phyloP scores from a whole-genome alignment of 2,888 invertebrate genomes.

The Acanthoscelides obtectus region DNA sequence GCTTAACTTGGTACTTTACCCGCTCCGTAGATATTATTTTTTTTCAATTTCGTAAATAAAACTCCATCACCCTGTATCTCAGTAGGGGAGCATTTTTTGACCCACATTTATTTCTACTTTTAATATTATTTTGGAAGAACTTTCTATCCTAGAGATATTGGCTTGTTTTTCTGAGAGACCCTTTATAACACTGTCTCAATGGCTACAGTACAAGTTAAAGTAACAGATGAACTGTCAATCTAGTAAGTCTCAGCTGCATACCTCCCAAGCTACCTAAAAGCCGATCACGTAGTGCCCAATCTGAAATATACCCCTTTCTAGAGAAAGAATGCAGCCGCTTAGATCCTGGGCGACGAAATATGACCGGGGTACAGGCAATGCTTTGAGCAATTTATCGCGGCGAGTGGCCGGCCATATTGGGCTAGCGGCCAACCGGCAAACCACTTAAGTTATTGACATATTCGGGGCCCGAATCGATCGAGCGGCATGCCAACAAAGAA shows the following conservation, averaged over 20 bases:
- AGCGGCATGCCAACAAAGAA: background rate
- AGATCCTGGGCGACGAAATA: background rate
- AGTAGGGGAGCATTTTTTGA: no score
- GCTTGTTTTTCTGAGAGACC: no score
- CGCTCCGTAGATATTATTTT: no score
- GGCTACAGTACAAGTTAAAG: no score
- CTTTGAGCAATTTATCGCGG: background rate
- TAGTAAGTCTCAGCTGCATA: background rate
- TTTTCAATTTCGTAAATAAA: no score
- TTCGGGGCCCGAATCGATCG: background rate
- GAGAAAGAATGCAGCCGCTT: background rate
- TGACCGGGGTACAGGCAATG: background rate
- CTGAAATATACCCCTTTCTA: background rate
- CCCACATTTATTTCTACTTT: no score
- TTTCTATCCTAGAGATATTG: no score
- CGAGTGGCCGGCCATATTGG: background rate
- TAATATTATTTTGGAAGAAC: no score
- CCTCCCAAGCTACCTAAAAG: background rate
- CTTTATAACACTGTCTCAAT: no score
- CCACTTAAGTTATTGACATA: background rate
- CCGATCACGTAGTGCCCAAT: background rate
- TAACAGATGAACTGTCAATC: background rate
- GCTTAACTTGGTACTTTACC: no score
- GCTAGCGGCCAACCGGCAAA: background rate
- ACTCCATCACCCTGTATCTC: no score